A percentile compares a stretch with the other conserved stretches of the same genome.
Conservation (phyloP, 2,113 vertebrate genomes). For the Tachycineta bicolor region DNA sequence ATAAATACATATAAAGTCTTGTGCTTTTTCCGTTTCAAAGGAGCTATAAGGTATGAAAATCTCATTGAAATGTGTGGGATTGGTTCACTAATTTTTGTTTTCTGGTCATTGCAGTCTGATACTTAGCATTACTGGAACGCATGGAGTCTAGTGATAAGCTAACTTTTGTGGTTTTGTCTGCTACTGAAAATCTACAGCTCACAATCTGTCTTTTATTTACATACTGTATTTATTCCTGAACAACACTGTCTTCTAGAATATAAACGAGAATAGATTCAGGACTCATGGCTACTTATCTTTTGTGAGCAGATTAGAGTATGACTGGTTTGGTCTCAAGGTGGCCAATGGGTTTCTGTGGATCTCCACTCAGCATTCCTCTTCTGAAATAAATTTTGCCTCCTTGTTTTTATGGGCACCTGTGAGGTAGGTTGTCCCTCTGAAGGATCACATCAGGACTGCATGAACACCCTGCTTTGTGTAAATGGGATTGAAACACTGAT, state of each 20-base stretch:
- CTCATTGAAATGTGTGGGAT: background rate
- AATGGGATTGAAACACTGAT: background rate
- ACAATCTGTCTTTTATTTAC: background rate
- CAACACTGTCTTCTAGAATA: background rate
- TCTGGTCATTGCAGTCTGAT: background rate
- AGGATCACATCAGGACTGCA: background rate
- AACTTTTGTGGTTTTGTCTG: background rate
- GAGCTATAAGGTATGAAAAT: background rate
- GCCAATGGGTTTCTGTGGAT: background rate
- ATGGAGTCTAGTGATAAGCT: background rate
- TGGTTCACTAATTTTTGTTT: background rate
- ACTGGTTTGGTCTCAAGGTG: background rate
- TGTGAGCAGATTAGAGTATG: background rate
- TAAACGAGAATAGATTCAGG: background rate
- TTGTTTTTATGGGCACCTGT: background rate
- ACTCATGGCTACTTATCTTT: background rate
- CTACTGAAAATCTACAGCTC: background rate
- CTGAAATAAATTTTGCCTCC: background rate
- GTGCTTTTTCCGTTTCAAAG: background rate
- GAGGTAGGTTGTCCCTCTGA: background rate
- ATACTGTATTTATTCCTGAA: background rate
- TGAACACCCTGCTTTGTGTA: background rate
- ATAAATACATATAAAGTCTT: conserved; percentile 16
- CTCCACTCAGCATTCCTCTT: background rate
- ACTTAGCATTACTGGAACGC: background rate